phyloP scores from a whole-genome alignment of 2,113 vertebrate genomes.

The Rhombomys opimus region DNA sequence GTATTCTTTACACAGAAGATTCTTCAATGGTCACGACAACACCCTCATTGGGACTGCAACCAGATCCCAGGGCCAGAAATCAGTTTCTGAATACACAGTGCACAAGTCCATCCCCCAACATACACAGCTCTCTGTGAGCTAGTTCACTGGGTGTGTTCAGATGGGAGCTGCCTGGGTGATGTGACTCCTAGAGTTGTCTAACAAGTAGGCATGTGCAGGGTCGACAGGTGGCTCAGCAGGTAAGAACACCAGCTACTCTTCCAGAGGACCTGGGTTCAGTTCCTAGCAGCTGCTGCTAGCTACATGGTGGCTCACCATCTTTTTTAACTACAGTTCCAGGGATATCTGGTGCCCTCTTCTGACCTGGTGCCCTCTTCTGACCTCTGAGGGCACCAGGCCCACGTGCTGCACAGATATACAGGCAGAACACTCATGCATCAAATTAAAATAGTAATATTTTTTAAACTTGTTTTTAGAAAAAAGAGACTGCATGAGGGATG shows the following conservation, averaged over 20 bases:
- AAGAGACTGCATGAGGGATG: neutral
- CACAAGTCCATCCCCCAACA: too few species aligned
- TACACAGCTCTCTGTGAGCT: neutral
- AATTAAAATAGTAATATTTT: neutral
- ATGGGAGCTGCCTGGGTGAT: neutral
- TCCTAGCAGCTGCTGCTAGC: neutral
- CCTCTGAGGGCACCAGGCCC: neutral
- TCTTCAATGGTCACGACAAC: too few species aligned
- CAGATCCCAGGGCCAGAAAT: too few species aligned
- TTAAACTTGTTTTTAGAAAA: neutral
- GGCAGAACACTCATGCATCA: neutral
- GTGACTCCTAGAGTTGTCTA: neutral
- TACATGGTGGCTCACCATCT: neutral
- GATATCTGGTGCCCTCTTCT: neutral
- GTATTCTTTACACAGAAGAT: too few species aligned
- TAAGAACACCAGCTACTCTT: neutral
- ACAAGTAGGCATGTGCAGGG: neutral
- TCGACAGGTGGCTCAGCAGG: neutral
- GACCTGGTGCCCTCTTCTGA: neutral
- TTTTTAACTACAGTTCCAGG: neutral
- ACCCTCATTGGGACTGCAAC: too few species aligned
- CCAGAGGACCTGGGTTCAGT: neutral
- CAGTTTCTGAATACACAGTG: too few species aligned
- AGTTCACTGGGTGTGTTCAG: neutral
- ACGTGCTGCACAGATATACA: neutral